Evolutionary conservation across 2,888 invertebrate species (phyloP).

Genomic region (Hirtodrosophila cameraria): DNA sequence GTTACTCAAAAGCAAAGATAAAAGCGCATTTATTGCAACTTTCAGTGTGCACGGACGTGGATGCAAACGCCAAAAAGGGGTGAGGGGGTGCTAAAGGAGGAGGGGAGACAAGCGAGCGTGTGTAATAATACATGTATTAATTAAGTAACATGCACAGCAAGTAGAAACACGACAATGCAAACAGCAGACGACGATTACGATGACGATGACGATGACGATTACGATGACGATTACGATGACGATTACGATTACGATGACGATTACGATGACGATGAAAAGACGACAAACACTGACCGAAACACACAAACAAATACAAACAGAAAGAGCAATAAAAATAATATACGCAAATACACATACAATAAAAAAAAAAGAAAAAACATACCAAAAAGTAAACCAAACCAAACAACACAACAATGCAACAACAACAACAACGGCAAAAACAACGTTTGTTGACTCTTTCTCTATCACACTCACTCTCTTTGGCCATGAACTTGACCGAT

Average conservation of each 20-base stretch:
- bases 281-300: slow-evolving; percentile 37
- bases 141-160: slow-evolving; percentile 61
- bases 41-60: slow-evolving; percentile 18
- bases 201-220: neutral
- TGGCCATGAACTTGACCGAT: slow-evolving; percentile 72
- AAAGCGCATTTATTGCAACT: slow-evolving; percentile 66
- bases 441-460: slow-evolving; percentile 27
- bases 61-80: neutral
- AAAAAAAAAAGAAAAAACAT: slow-evolving; percentile 11
- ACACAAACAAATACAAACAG: slow-evolving; percentile 14
- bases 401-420: slow-evolving; percentile 26
- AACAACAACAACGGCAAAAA: slow-evolving; percentile 7
- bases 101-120: slow-evolving; percentile 18
- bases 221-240: neutral
- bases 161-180: slow-evolving; percentile 44
- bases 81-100: slow-evolving; percentile 1
- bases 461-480: slow-evolving; percentile 26
- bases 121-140: slow-evolving; percentile 55
- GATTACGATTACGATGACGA: too few relatives aligned
- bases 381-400: slow-evolving; percentile 31
- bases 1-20: slow-evolving; percentile 41
- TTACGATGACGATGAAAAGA: slow-evolving; percentile 13
- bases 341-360: slow-evolving; percentile 15
- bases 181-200: slow-evolving; percentile 29
- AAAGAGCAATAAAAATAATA: slow-evolving; percentile 2